Base-by-base conservation (phyloP, 2,888 invertebrate genomes). In the Spilarctia lutea region DNA sequence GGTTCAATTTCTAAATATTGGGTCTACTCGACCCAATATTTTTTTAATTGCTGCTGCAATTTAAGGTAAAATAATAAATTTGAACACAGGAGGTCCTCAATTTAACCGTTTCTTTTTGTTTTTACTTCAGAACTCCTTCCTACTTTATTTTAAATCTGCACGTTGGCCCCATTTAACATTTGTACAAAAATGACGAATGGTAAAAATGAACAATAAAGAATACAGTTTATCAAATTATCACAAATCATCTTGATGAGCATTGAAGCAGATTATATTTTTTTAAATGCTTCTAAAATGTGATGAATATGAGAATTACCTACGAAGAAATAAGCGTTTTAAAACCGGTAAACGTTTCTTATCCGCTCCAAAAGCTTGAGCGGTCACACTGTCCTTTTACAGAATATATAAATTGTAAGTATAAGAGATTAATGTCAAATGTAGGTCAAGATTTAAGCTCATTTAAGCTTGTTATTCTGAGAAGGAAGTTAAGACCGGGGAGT, bases 401-500 rank as follows among this genome's bases (percentile, higher is more conserved):
- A 30, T 18, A 16, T 45, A 30, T 52, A 52, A 68, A 68, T 69
- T 69, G 60, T 56, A 56, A 33, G 71, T 56, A 20, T 48, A 48
- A 33, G 56, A 74, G 80, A 84, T 81, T 74, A 75, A 78, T 73
- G 83, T 77, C 75, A 77, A 63, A 85, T 85, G 77, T 82, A 81
- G 72, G 74, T 76, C 76, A 76, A 45, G 68, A 84, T 83, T 83
- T 83, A 83, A 83, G 79, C 79, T 80, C 52, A 72, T 72, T 75
- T 77, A 68, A 73, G 72, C 68, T 74, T 80, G 79, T 79, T 82
- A 78, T 86, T 85, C 84, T 72, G 68, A 82, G 85, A 86, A 87
- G 79, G 80, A 81, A 87, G 79, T 83, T 79, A 79, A 83, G n/a
- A 85, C 70, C 83, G 78, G 80, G 72, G 80, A 81, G 79, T 79